Evolutionary conservation across 1,140 invertebrate species (phyloP), one percentile per base, ranked within the genome.

Genomic region (Papilio machaon): DNA sequence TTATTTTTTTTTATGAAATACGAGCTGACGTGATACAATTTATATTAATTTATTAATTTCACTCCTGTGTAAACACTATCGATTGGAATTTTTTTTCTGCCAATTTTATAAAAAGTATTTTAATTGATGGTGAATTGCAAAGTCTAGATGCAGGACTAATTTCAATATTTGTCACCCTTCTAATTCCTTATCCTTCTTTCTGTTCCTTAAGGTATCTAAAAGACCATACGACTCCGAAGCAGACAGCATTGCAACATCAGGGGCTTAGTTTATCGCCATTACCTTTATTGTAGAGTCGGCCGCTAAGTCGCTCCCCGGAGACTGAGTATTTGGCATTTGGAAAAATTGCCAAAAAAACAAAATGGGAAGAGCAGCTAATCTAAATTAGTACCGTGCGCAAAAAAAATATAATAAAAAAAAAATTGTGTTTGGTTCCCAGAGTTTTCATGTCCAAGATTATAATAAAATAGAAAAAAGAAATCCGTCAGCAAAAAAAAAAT

Each of bases 321-420:
- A 86, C 84, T 38, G 82, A 73, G 67, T 82, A 85, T 89, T 90
- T 87, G 86, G 86, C 86, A 89, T 91, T 91, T 89, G 83, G 82
- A 86, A 88, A 90, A 90, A 91, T 85, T 86, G 80, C 85, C 80
- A 83, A 88, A 88, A 88, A 90, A 86, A 90, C 84, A 88, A 90
- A 91, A 90, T 88, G 85, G 84, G 75, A 86, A 84, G 82, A 81
- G 74, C 80, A 80, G 89, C 86, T 91, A 90, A 90, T 90, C 90
- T 91, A 90, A 91, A 90, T 91, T 89, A 90, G 87, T 90, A 90
- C 19, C 73, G 87, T 87, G 10, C n/a, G 81, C 84, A 89, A 77
- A 86, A 84, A 83, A 54, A 17, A 6, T 43, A 43, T 43, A 6
- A 6, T 6, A 17, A 17, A 54, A 6, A 11, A 49, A 49, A 13